A percentile compares a stretch with the other conserved stretches of the same genome.
These are phyloP conservation scores for Ephydatia muelleri DNA, from an alignment of 37 sponge, comb jelly and placozoan genomes.

Conservation along the genomic window DNA sequence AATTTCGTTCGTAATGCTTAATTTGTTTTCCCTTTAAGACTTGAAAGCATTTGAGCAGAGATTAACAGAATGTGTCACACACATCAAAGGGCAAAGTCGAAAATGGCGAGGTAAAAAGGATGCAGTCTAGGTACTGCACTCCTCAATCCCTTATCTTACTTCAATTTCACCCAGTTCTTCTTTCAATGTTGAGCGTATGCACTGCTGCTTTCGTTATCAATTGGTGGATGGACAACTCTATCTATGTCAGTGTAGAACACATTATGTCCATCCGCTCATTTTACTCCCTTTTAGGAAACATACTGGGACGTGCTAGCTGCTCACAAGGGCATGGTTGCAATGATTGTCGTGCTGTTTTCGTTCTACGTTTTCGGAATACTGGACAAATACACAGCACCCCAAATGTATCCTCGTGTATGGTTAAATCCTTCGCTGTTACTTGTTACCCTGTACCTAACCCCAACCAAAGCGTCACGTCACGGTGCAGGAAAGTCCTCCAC, in stretches of 20 bases:
- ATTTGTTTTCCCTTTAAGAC: conserved; percentile 32
- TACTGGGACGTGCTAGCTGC: conserved; percentile 44
- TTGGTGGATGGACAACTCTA: conserved; percentile 55
- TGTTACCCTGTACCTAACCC: neutral
- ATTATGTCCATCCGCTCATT: neutral
- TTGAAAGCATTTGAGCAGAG: conserved; percentile 83
- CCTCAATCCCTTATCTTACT: neutral
- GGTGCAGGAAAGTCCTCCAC: conserved; percentile 61
- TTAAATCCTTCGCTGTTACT: neutral
- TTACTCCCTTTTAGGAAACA: conserved; percentile 15
- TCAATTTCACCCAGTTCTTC: conserved; percentile 25
- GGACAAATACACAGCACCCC: conserved; percentile 56
- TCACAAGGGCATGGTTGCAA: conserved; percentile 42
- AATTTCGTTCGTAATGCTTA: neutral
- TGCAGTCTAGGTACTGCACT: neutral
- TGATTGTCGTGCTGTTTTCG: conserved; percentile 29
- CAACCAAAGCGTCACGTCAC: conserved; percentile 37
- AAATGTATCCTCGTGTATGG: conserved; percentile 46
- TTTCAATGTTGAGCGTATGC: conserved; percentile 38
- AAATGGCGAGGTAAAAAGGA: conserved; percentile 72
- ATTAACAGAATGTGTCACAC: conserved; percentile 71
- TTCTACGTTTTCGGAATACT: conserved; percentile 58
- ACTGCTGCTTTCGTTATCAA: conserved; percentile 36
- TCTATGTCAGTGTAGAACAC: conserved; percentile 54
- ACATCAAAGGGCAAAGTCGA: conserved; percentile 23